Percentiles rank a stretch among this genome's conserved stretches.
Conservation (phyloP, 2,888 invertebrate species). For the Caradrina kadenii region DNA sequence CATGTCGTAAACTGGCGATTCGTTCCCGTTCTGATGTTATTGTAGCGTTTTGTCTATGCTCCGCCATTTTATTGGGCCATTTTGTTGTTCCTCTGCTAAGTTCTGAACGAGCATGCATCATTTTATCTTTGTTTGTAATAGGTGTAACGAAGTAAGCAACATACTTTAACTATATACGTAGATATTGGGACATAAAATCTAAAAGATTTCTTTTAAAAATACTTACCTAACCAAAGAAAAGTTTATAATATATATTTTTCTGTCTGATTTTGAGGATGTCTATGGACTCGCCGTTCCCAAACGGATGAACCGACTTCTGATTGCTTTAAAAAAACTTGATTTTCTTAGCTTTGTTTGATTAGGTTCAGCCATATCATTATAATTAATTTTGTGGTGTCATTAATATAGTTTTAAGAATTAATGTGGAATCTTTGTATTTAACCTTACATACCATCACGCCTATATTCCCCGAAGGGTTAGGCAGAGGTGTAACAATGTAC, state of each 20-base stretch:
- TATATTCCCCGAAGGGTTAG: too few species aligned
- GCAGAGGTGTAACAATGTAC: too few species aligned
- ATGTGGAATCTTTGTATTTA: too few species aligned
- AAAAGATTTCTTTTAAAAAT: too few species aligned
- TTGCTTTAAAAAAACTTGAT: not conserved
- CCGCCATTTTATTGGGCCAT: constrained; percentile 87
- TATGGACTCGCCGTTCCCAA: not conserved
- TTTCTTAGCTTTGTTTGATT: not conserved
- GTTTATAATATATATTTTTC: too few species aligned
- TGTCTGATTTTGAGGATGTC: not conserved
- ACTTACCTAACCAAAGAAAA: too few species aligned
- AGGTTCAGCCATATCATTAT: not conserved
- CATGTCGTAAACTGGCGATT: constrained; percentile 90
- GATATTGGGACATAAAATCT: not conserved
- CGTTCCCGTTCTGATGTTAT: constrained; percentile 90
- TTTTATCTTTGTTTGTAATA: constrained; percentile 40
- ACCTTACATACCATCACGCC: too few species aligned
- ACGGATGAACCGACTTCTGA: too few species aligned
- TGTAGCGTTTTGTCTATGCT: constrained; percentile 91
- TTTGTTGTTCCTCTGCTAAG: constrained; percentile 86
- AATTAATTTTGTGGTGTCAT: not conserved
- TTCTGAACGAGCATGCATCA: constrained; percentile 75
- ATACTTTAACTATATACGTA: not conserved
- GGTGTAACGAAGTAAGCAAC: constrained; percentile 11
- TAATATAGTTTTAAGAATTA: not conserved